Evolutionary conservation across 1,140 invertebrate species (phyloP).

Genomic region (Caenorhabditis tropicalis): DNA sequence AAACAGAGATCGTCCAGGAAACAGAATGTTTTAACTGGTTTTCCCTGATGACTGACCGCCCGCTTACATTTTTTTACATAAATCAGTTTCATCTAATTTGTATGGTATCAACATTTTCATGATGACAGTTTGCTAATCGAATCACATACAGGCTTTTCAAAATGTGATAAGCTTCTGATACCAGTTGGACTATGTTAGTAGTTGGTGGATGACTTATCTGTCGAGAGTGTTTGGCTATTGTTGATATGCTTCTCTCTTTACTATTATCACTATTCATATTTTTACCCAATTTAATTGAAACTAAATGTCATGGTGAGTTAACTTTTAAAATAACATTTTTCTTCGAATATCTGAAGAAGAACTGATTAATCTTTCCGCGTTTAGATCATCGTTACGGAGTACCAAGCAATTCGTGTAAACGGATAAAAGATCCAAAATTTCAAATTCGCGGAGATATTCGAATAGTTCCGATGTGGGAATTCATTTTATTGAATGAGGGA

Average conservation of each 20-base stretch:
- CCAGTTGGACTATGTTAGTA: conserved; percentile 12
- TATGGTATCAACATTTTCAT: background rate
- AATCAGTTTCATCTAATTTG: conserved; percentile 20
- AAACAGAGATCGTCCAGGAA: background rate
- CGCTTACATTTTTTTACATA: conserved; percentile 20
- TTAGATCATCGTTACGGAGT: background rate
- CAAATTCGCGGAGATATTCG: background rate
- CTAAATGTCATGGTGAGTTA: background rate
- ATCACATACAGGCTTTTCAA: conserved; percentile 27
- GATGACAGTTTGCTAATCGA: background rate
- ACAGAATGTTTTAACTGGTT: conserved; percentile 27
- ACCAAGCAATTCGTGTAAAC: background rate
- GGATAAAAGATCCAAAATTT: conserved; percentile 5
- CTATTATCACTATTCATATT: conserved; percentile 32
- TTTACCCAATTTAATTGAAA: background rate
- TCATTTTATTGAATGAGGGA: background rate
- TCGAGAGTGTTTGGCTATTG: background rate
- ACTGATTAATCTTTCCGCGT: background rate
- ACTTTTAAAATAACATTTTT: no score
- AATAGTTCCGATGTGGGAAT: conserved; percentile 19
- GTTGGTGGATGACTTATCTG: background rate
- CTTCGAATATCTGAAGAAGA: no score
- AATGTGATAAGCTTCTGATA: conserved; percentile 30
- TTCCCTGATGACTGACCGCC: background rate
- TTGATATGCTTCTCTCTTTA: background rate